A percentile compares a stretch with the other conserved stretches of the same genome.
These are phyloP conservation scores for Lamproptera curius DNA, from an alignment of 2,888 invertebrate genomes.

Conservation along the genomic window DNA sequence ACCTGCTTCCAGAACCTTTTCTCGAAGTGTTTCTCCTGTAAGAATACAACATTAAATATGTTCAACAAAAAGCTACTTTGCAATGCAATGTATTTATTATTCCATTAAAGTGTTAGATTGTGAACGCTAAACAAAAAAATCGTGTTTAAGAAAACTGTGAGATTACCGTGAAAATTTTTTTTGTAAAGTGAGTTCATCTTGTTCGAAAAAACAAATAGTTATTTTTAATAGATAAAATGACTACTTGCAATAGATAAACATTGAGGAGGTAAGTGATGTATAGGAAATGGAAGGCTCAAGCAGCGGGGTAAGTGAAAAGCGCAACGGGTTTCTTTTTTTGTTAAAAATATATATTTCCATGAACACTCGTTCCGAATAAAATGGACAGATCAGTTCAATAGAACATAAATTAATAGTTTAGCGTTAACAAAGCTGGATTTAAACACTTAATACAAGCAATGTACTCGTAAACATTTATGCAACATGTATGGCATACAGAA, in stretches of 20 bases:
- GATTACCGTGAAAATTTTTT: not conserved
- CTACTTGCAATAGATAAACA: slow-evolving; percentile 6
- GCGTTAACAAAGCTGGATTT: slow-evolving; percentile 63
- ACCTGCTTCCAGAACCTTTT: slow-evolving; percentile 89
- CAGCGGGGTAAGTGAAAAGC: slow-evolving; percentile 72
- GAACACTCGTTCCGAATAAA: slow-evolving; percentile 62
- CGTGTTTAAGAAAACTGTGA: not conserved
- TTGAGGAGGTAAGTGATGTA: slow-evolving; percentile 2
- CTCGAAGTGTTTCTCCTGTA: slow-evolving; percentile 86
- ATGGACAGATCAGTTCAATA: slow-evolving; percentile 68
- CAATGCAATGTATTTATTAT: not conserved
- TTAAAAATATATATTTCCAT: slow-evolving; percentile 71
- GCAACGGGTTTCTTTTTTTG: slow-evolving; percentile 56
- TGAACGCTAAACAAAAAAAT: not conserved
- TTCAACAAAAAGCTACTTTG: not conserved
- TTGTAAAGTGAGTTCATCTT: not conserved
- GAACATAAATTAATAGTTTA: slow-evolving; percentile 43
- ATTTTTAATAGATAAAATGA: not conserved
- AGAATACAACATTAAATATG: slow-evolving; percentile 42
- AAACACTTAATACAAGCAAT: slow-evolving; percentile 46
- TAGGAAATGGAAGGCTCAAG: slow-evolving; percentile 40
- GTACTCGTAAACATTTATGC: slow-evolving; percentile 31
- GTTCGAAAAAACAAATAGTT: not conserved
- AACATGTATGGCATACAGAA: slow-evolving; percentile 18
- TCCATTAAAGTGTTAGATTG: not conserved